These are phyloP conservation scores for Eilema depressum DNA, from an alignment of 2,888 invertebrate genomes.

Conservation along the genomic window DNA sequence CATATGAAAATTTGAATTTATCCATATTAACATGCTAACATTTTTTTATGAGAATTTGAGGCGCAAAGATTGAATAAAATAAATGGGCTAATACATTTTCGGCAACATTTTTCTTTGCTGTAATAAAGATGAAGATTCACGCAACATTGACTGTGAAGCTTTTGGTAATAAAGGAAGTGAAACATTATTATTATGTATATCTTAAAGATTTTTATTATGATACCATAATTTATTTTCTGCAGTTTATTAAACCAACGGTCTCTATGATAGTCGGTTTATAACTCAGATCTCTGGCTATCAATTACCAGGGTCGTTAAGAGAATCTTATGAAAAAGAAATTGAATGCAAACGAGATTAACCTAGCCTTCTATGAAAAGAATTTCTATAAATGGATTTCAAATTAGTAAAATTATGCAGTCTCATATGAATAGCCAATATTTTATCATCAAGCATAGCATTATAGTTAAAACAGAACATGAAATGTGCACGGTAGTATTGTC, in stretches of 20 bases:
- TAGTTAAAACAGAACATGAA: background rate
- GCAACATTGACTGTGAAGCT: background rate
- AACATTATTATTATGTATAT: background rate
- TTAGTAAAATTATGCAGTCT: background rate
- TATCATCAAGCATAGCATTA: no score
- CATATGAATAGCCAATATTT: background rate
- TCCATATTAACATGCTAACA: background rate
- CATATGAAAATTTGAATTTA: background rate
- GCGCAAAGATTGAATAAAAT: slow-evolving; percentile 23
- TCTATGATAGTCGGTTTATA: background rate
- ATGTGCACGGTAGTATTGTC: background rate
- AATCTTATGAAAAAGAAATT: background rate
- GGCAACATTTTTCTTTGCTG: background rate
- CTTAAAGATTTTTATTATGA: background rate
- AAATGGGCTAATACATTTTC: slow-evolving; percentile 11
- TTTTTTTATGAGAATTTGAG: background rate
- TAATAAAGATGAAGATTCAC: background rate
- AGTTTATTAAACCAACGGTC: background rate
- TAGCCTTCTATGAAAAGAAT: background rate
- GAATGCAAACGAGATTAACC: background rate
- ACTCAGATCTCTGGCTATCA: background rate
- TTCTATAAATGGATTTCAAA: background rate
- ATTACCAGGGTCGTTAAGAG: background rate
- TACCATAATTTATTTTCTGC: background rate
- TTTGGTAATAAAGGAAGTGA: background rate